These are phyloP conservation scores for Lordiphosa mommai DNA, from an alignment of 1,140 invertebrate species.

Conservation along the genomic window DNA sequence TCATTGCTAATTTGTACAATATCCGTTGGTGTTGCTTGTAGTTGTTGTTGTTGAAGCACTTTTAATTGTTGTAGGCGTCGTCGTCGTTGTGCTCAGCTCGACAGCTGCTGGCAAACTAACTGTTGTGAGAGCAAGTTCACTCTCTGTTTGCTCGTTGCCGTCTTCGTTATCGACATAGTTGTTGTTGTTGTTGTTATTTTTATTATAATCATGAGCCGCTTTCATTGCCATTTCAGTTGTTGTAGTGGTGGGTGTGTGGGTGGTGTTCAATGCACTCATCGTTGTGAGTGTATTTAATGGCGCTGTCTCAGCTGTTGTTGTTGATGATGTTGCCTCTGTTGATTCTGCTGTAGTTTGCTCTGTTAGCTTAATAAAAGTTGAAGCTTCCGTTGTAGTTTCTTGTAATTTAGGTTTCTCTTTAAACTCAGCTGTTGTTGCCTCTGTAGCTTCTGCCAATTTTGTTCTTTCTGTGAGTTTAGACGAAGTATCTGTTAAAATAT, in stretches of 20 bases:
- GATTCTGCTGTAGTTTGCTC: slow-evolving; percentile 7
- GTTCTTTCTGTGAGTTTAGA: no score
- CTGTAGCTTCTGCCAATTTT: neutral
- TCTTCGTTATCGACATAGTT: slow-evolving; percentile 26
- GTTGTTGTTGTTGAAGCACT: slow-evolving; percentile 16
- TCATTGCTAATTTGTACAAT: slow-evolving; percentile 72
- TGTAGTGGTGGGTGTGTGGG: slow-evolving; percentile 6
- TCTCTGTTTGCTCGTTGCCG: slow-evolving; percentile 28
- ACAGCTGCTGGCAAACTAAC: slow-evolving; percentile 62
- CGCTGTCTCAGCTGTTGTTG: slow-evolving; percentile 11
- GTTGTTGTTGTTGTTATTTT: slow-evolving; percentile 16
- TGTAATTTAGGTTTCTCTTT: neutral
- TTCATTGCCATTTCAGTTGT: slow-evolving; percentile 54
- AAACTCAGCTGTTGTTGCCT: neutral
- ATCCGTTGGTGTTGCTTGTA: slow-evolving; percentile 54
- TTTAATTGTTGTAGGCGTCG: slow-evolving; percentile 22
- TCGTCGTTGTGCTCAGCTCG: slow-evolving; percentile 44
- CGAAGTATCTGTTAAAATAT: no score
- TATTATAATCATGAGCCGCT: slow-evolving; percentile 17
- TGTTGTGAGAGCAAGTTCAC: slow-evolving; percentile 21
- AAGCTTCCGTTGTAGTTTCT: neutral
- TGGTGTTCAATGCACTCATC: slow-evolving; percentile 26
- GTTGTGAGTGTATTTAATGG: neutral
- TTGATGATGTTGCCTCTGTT: slow-evolving; percentile 1
- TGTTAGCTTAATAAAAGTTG: neutral